A percentile compares a stretch with the other conserved stretches of the same genome.
These are phyloP conservation scores for Spheniscus humboldti DNA, from an alignment of 2,797 vertebrate species.

Conservation along the genomic window DNA sequence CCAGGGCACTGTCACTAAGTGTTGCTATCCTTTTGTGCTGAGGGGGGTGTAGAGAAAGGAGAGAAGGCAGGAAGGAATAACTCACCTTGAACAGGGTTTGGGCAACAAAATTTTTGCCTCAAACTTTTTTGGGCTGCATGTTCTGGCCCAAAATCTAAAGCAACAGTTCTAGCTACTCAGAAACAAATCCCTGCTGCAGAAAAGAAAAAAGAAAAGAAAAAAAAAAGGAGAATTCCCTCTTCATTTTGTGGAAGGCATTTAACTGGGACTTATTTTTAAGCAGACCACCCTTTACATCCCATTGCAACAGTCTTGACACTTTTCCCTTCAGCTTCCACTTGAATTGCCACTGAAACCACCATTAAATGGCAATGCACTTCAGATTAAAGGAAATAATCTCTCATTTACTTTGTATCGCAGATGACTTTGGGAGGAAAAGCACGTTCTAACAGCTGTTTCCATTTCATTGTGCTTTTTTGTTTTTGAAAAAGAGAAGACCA, in stretches of 20 bases:
- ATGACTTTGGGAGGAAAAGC: constrained; percentile 73
- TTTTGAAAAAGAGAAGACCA: constrained; percentile 59
- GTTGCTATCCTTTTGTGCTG: neutral
- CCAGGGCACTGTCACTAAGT: neutral
- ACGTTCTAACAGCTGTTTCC: constrained; percentile 85
- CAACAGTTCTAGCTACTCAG: neutral
- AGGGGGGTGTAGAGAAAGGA: neutral
- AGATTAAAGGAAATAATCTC: constrained; percentile 70
- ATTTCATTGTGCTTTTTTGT: constrained; percentile 65
- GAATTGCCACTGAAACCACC: constrained; percentile 65
- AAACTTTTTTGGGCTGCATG: neutral
- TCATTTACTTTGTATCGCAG: constrained; percentile 38
- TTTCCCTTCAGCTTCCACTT: neutral
- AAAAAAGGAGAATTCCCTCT: neutral
- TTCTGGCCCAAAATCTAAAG: neutral
- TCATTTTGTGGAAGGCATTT: neutral
- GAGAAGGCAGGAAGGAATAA: neutral
- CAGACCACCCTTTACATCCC: neutral
- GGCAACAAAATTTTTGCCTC: neutral
- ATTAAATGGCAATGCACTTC: constrained; percentile 73
- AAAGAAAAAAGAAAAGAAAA: neutral
- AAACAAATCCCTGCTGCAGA: neutral
- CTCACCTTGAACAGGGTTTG: neutral
- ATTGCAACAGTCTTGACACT: neutral
- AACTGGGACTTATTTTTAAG: neutral